Percentiles rank a stretch among this genome's conserved stretches.
phyloP scores from a whole-genome alignment of 2,888 invertebrate genomes.

The Scaptomyza flava region DNA sequence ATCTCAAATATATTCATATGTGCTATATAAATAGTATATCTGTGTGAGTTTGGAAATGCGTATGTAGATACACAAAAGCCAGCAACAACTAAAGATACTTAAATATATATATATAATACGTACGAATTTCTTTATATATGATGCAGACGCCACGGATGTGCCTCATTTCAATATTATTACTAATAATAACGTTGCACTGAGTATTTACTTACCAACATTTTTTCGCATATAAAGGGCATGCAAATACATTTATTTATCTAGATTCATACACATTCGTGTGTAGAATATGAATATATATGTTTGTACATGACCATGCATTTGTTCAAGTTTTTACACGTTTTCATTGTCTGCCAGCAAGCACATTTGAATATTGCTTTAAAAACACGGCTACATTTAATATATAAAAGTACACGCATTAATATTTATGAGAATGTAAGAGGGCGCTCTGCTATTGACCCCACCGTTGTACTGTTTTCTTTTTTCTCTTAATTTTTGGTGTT shows the following conservation, averaged over 20 bases:
- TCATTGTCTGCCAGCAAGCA: conserved; percentile 21
- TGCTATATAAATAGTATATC: background rate
- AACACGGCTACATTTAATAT: conserved; percentile 45
- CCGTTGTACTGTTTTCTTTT: background rate
- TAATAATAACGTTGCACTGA: conserved; percentile 49
- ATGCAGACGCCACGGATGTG: conserved; percentile 30
- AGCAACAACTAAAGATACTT: conserved; percentile 24
- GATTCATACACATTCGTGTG: conserved; percentile 25
- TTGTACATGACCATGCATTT: background rate
- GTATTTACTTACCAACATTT: conserved; percentile 36
- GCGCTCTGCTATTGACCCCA: conserved; percentile 50
- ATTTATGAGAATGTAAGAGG: conserved; percentile 49
- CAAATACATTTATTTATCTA: conserved; percentile 34
- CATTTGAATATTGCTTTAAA: conserved; percentile 66
- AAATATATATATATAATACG: conserved; percentile 20
- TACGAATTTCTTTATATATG: conserved; percentile 21
- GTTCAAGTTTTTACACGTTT: background rate
- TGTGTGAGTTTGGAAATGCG: conserved; percentile 33
- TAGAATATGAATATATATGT: conserved; percentile 20
- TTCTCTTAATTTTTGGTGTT: background rate
- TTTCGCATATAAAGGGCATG: conserved; percentile 17
- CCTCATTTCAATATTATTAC: conserved; percentile 35
- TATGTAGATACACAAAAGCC: conserved; percentile 5
- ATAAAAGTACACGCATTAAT: conserved; percentile 43
- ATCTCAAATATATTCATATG: conserved; percentile 49